Base-by-base conservation (phyloP, 2,797 vertebrate species). In the Valencia hispanica region DNA sequence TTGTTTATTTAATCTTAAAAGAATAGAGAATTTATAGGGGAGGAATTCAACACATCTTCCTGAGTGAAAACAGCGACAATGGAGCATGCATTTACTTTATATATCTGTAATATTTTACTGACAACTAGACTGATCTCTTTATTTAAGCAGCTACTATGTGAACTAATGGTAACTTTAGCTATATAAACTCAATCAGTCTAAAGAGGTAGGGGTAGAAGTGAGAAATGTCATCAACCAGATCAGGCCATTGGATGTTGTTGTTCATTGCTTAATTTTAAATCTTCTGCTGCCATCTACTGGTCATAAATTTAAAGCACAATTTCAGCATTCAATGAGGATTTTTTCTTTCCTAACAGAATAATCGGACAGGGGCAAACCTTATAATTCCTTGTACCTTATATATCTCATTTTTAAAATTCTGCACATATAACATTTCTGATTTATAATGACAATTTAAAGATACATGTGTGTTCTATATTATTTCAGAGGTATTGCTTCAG, bases 281-380 rank as follows among this genome's bases (percentile, higher is more conserved):
- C 6, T 5, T 0, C 11, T 78, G 63, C 39, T 57, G 70, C 70
- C 77, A 59, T 73, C 77, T 78, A 71, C 77, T 78, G 77, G 39
- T 15, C 20, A 34, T 8, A 43, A 25, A 1, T 1, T 20, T 12
- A 63, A 77, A 10, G 17, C 25, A 12, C 59, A n/a, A 57, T 27
- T 57, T 57, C 55, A 57, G 55, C 51, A 57, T 43, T 15, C 4
- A 43, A 15, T 22, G 27, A 15, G 18, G 25, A n/a, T 68, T 39
- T 4, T 39, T 65, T 39, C 34, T 65, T 0, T 12, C 20, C 4
- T 39, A 34, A 25, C 36, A 41, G 22, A 68, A 3, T 5, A 66
- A 7, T 25, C 41, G 61, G 15, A 65, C 20, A 39, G 12, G 8
- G 4, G 8, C 1, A 65, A 20, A 39, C 9, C 27, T 17, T 36